Evolutionary conservation across 1,140 invertebrate genomes (phyloP).

Genomic region (Schlechtendalia chinensis): DNA sequence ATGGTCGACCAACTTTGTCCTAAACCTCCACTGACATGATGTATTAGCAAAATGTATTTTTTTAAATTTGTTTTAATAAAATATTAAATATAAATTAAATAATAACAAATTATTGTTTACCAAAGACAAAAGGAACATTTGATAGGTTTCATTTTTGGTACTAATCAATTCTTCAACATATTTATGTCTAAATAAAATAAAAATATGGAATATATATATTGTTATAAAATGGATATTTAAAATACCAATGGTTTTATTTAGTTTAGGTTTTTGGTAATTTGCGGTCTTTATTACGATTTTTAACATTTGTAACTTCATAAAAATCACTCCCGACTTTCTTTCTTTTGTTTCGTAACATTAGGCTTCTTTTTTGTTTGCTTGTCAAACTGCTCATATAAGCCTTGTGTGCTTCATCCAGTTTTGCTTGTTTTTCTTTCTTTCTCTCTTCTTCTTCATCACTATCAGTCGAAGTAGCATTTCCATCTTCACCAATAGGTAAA

Average conservation of each 20-base stretch:
- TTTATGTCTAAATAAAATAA: too few relatives aligned
- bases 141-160: too few relatives aligned
- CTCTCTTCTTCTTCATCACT: constrained; percentile 54
- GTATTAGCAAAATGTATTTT: too few relatives aligned
- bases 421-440: constrained; percentile 48
- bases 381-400: constrained; percentile 58
- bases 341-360: constrained; percentile 71
- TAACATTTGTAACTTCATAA: constrained; percentile 89
- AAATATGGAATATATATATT: too few relatives aligned
- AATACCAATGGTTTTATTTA: constrained; percentile 20
- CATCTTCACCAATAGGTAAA: constrained; percentile 24
- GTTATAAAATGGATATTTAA: constrained; percentile 1
- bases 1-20: too few relatives aligned
- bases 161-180: too few relatives aligned
- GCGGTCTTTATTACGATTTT: constrained; percentile 67
- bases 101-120: too few relatives aligned
- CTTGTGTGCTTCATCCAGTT: constrained; percentile 57
- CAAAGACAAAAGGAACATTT: too few relatives aligned
- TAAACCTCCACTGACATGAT: too few relatives aligned
- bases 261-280: constrained; percentile 18
- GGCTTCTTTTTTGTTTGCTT: constrained; percentile 73
- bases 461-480: constrained; percentile 55
- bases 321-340: constrained; percentile 92
- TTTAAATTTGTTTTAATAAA: too few relatives aligned
- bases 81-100: too few relatives aligned